A percentile compares a stretch with the other conserved stretches of the same genome.
phyloP scores from a whole-genome alignment of 2,888 invertebrate species.

The Entomobrya proxima region DNA sequence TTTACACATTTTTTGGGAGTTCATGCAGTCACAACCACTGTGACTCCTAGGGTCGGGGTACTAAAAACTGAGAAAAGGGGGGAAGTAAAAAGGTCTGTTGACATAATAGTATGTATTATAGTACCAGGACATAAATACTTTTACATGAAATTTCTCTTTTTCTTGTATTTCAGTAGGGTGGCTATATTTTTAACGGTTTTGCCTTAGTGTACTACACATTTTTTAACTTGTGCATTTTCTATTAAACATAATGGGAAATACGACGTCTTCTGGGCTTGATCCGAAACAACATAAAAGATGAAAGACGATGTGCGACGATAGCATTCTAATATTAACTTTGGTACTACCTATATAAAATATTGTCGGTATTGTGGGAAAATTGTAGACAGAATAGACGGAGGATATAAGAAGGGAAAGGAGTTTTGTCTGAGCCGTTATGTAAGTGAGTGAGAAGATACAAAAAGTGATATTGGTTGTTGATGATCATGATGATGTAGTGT shows the following conservation, averaged over 20 bases:
- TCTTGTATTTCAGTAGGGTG: not conserved
- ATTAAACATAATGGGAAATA: constrained; percentile 38
- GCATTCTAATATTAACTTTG: constrained; percentile 35
- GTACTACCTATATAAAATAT: too few relatives aligned
- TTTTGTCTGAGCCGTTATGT: not conserved
- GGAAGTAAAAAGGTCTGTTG: not conserved
- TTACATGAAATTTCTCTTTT: not conserved
- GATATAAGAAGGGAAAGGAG: not conserved
- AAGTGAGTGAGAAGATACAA: not conserved
- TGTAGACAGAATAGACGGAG: not conserved
- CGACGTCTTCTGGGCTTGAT: constrained; percentile 49
- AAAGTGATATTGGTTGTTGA: not conserved
- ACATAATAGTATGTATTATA: not conserved
- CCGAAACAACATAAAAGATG: constrained; percentile 56
- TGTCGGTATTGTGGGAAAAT: not conserved
- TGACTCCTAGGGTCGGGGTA: constrained; percentile 48
- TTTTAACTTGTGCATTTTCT: not conserved
- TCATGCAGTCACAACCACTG: constrained; percentile 32
- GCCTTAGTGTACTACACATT: not conserved
- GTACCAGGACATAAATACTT: not conserved
- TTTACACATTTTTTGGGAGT: not conserved
- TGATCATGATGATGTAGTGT: constrained; percentile 39
- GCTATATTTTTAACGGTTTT: not conserved
- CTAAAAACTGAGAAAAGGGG: not conserved
- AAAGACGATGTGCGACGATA: constrained; percentile 53